A percentile compares a stretch with the other conserved stretches of the same genome.
Conservation (phyloP, 2,113 vertebrate genomes). For the Rhombomys opimus region DNA sequence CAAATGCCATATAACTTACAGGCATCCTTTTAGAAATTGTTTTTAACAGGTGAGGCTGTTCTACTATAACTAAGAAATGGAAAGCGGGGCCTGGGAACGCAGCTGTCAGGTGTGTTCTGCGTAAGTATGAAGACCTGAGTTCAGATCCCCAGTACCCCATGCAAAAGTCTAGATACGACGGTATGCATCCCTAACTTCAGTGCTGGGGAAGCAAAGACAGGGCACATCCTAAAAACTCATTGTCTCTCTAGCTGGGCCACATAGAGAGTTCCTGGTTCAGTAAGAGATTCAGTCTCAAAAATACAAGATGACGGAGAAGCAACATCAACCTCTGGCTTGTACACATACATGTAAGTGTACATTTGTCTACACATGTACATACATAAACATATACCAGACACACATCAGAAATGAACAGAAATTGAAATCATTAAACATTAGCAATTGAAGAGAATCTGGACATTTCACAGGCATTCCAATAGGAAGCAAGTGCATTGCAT, state of each 20-base stretch:
- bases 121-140: neutral
- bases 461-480: neutral
- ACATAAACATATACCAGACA: neutral
- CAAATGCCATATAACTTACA: neutral
- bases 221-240: neutral
- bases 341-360: neutral
- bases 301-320: too few relatives aligned
- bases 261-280: neutral
- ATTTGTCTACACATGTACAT: neutral
- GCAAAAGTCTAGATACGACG: neutral
- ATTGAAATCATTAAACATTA: neutral
- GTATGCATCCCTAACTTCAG: neutral
- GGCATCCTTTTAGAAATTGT: neutral
- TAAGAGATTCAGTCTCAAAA: neutral
- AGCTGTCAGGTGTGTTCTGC: too few relatives aligned
- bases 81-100: neutral
- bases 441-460: slow-evolving; percentile 43
- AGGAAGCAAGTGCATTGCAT: slow-evolving; percentile 35
- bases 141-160: neutral
- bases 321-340: neutral
- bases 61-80: slow-evolving; percentile 2
- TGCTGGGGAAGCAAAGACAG: neutral
- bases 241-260: neutral
- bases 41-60: neutral
- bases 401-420: neutral